Conservation (phyloP, 2,888 invertebrate genomes). For the Microplitis manilae region DNA sequence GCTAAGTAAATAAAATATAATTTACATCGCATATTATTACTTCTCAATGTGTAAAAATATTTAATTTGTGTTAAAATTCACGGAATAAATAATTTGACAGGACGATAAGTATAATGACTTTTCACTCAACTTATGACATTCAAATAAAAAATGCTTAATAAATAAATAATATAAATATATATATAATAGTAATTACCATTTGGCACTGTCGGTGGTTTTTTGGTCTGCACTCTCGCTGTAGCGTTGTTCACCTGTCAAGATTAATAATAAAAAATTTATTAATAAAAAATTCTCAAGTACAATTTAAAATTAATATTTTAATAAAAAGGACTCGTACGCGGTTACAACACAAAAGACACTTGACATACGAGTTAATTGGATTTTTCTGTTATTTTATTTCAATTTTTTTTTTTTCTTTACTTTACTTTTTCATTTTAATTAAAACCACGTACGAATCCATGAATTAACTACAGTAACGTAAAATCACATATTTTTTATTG, state of each 20-base stretch:
- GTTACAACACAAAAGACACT: background rate
- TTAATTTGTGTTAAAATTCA: too few relatives aligned
- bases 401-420: background rate
- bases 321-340: constrained; percentile 40
- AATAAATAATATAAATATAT: background rate
- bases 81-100: too few relatives aligned
- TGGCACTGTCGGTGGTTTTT: constrained; percentile 94
- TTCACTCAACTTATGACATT: background rate
- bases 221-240: constrained; percentile 99
- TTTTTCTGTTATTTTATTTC: background rate
- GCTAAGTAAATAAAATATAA: too few relatives aligned
- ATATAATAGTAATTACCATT: constrained; percentile 80
- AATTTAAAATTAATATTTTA: constrained; percentile 6
- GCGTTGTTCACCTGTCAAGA: constrained; percentile 96
- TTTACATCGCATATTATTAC: too few relatives aligned
- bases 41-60: too few relatives aligned
- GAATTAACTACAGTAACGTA: constrained; percentile 19
- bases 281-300: constrained; percentile 14
- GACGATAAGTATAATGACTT: too few relatives aligned
- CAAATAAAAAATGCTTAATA: background rate
- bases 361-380: background rate
- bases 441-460: constrained; percentile 24
- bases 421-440: constrained; percentile 11
- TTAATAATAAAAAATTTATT: constrained; percentile 48
- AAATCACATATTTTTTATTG: constrained; percentile 27